Base-by-base conservation (phyloP, 2,113 vertebrate genomes). In the Takifugu flavidus region DNA sequence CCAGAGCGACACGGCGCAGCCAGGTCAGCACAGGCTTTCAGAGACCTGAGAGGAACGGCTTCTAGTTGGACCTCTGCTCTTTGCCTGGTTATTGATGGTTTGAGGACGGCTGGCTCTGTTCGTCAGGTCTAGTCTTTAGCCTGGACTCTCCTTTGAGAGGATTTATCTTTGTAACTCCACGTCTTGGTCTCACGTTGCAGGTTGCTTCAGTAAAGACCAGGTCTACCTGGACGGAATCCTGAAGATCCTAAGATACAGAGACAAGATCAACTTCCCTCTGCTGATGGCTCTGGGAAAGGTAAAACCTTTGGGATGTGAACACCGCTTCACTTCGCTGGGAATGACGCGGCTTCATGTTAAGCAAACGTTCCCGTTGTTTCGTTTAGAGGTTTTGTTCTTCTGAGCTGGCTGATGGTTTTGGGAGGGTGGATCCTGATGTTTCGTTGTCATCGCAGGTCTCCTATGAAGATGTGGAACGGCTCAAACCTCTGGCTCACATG, bases 161-260 rank as follows among this genome's bases (percentile, higher is more conserved):
- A 20, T n/a, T 34, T 4, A 53, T 49, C 25, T 8, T 27, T 6
- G 5, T 42, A 4, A 5, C 6, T 29, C 60, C 11, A 39, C 61
- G 14, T 59, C 8, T 65, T 1, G 6, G 43, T 7, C 4, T 62
- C 1, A 64, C 76, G 45, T 65, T 79, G 28, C 72, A 98, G 96
- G 96, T 2, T 98, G 96, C 76, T 98, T 98, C 90, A 96, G 91
- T 86, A 98, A 98, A 86, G 96, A 98, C 81, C 96, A 98, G 74
- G 95, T 98, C 2, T 98, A 98, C 70, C 75, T 98, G 78, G 95
- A 98, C 20, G 95, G 95, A 28, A 91, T 96, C 78, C 90, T 98
- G 67, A 93, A 88, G 78, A 93, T 98, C 75, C 90, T 98, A 20
- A 91, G 95, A 44, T 87, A 95, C 75, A 91, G 95, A 72, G 87